These are phyloP conservation scores for Drosophila nasuta DNA, from an alignment of 1,140 invertebrate species.

Conservation along the genomic window DNA sequence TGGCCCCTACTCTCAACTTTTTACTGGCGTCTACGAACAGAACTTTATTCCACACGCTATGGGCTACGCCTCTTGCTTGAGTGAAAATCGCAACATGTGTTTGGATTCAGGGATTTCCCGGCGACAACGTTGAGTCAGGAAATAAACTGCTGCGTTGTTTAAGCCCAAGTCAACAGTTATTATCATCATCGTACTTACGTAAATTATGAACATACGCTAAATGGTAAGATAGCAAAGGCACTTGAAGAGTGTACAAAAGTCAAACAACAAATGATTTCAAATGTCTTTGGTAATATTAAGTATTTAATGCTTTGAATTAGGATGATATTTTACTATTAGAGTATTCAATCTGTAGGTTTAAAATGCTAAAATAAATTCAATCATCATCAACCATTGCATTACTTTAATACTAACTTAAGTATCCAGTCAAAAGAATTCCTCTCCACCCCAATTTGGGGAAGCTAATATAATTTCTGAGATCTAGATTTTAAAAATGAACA, in stretches of 20 bases:
- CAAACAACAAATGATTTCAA: too few relatives aligned
- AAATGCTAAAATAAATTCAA: too few relatives aligned
- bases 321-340: too few relatives aligned
- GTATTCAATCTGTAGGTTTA: too few relatives aligned
- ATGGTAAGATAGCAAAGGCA: background rate
- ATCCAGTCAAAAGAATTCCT: too few relatives aligned
- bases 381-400: too few relatives aligned
- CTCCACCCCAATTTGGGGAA: too few relatives aligned
- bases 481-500: too few relatives aligned
- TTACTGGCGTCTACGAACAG: constrained; percentile 89
- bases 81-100: constrained; percentile 74
- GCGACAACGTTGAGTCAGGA: constrained; percentile 30
- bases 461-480: too few relatives aligned
- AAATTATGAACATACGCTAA: constrained; percentile 29
- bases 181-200: constrained; percentile 51
- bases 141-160: background rate
- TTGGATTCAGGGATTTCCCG: constrained; percentile 51
- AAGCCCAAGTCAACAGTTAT: constrained; percentile 25
- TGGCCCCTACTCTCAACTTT: constrained; percentile 89
- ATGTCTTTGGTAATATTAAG: too few relatives aligned
- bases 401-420: too few relatives aligned
- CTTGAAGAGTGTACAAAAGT: background rate
- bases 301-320: too few relatives aligned
- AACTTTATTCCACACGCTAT: constrained; percentile 90
- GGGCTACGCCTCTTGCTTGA: constrained; percentile 89